Evolutionary conservation across 35 echinoderm and acorn worm genomes (phyloP).

Genomic region (Apostichopus californicus): DNA sequence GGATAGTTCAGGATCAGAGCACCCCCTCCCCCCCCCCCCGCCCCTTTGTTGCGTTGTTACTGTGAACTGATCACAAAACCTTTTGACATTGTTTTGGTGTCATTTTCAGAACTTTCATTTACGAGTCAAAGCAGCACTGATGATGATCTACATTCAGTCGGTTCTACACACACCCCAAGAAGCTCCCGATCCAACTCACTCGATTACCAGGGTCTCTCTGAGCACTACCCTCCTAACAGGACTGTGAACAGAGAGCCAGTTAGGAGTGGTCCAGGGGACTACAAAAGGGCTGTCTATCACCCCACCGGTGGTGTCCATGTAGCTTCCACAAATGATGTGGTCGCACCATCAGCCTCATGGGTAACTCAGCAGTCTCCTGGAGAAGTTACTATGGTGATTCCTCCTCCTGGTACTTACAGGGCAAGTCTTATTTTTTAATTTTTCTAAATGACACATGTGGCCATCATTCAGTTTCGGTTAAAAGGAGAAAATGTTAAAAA

Average conservation of each 20-base stretch:
- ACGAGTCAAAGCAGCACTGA: slow-evolving; percentile 17
- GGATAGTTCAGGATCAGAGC: too few relatives aligned
- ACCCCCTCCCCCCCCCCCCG: too few relatives aligned
- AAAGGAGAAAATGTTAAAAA: too few relatives aligned
- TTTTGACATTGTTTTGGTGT: neutral
- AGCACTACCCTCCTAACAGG: neutral
- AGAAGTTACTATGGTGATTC: slow-evolving; percentile 1
- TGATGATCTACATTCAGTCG: neutral
- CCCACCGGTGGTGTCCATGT: neutral
- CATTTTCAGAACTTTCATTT: slow-evolving; percentile 5
- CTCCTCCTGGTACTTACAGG: slow-evolving; percentile 29
- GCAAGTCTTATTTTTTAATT: neutral
- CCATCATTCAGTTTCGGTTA: too few relatives aligned
- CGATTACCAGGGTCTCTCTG: neutral
- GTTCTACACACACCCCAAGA: neutral
- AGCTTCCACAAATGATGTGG: neutral
- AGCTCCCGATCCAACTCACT: neutral
- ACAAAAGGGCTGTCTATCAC: neutral
- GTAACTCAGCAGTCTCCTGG: neutral
- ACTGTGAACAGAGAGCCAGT: neutral
- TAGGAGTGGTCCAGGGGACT: neutral
- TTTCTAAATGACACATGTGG: too few relatives aligned
- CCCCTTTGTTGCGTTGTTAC: too few relatives aligned
- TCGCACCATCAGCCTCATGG: too few relatives aligned
- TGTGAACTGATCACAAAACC: too few relatives aligned